These are phyloP conservation scores for Seira musarum DNA, from an alignment of 2,888 invertebrate species.

Conservation along the genomic window DNA sequence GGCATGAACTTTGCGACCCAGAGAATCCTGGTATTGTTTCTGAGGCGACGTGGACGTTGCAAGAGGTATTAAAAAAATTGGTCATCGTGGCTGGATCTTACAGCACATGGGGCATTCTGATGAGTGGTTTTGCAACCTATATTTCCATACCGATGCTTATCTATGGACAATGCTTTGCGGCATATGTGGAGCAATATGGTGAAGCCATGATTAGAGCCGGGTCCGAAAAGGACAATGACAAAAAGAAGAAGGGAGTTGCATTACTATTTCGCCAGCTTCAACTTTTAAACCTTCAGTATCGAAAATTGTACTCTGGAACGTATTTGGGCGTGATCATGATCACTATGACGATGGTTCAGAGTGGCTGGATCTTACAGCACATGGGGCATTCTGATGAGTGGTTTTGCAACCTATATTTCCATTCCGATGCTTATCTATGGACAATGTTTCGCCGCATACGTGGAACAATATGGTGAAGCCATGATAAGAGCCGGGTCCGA, in stretches of 20 bases:
- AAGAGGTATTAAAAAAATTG: neutral
- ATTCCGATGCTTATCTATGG: no score
- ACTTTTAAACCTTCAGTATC: neutral
- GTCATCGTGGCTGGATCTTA: neutral
- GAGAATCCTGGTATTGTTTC: neutral
- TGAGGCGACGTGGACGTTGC: neutral
- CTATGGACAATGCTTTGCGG: no score
- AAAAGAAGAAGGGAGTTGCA: no score
- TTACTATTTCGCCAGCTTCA: no score
- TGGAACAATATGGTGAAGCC: no score
- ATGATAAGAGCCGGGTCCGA: no score
- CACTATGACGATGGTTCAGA: neutral
- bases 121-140: neutral
- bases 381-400: slow-evolving; percentile 5
- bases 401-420: neutral
- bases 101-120: neutral
- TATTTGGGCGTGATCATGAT: neutral
- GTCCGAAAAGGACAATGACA: no score
- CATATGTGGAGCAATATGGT: no score
- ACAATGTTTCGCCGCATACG: no score
- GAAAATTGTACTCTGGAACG: neutral
- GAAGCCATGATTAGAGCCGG: no score
- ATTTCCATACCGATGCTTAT: neutral
- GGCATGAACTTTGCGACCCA: neutral
- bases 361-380: neutral